A percentile compares a stretch with the other conserved stretches of the same genome.
Conservation (phyloP, 2,113 vertebrate species). For the Forbesichthys agassizii region DNA sequence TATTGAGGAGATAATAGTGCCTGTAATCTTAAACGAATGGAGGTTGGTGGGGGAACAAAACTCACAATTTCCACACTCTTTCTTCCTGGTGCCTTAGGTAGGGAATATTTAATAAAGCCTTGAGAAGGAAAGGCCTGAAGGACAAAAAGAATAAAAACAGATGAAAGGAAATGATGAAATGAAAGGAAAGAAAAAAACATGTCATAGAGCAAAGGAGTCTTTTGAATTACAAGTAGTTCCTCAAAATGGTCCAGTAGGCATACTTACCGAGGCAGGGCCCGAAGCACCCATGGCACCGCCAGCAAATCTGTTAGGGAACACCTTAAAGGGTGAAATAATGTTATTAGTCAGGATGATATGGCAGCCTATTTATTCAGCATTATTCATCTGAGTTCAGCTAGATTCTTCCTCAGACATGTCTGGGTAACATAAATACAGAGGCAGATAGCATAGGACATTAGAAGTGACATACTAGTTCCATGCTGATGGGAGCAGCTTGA, state of each 20-base stretch:
- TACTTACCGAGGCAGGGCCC: slow-evolving; percentile 52
- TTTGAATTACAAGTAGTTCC: neutral
- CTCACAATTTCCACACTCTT: slow-evolving; percentile 78
- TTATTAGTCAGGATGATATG: too few species aligned
- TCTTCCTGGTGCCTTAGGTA: slow-evolving; percentile 76
- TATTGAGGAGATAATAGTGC: neutral
- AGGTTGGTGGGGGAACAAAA: neutral
- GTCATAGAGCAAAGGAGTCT: neutral
- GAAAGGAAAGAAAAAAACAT: neutral
- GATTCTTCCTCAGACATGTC: neutral
- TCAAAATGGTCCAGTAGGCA: neutral
- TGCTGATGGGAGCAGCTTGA: slow-evolving; percentile 65
- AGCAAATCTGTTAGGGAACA: slow-evolving; percentile 63
- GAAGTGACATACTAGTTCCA: slow-evolving; percentile 69
- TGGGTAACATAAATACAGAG: neutral
- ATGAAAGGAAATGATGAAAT: neutral
- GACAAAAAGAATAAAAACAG: neutral
- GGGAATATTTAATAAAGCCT: slow-evolving; percentile 74
- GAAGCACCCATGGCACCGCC: slow-evolving; percentile 41
- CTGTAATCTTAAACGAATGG: neutral
- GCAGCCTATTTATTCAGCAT: too few species aligned
- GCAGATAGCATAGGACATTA: neutral
- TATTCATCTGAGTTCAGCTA: too few species aligned
- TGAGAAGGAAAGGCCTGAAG: slow-evolving; percentile 54
- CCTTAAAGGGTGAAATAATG: slow-evolving; percentile 33